Evolutionary conservation across 2,113 vertebrate species (phyloP), one percentile per base, ranked within the genome.

Genomic region (Peromyscus leucopus): DNA sequence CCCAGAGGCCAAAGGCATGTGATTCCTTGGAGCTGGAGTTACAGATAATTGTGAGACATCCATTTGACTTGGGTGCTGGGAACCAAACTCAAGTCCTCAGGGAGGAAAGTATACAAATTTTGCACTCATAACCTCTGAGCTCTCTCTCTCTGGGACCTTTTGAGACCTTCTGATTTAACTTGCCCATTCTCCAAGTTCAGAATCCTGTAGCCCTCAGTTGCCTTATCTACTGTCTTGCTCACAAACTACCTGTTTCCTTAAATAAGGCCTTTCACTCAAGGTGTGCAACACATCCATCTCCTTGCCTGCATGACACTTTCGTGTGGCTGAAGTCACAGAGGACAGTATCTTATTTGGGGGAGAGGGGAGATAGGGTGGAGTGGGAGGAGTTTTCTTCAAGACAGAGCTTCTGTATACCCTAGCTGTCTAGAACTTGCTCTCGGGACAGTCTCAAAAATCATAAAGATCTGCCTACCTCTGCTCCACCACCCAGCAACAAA

Each of bases 111-210:
- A 78, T 78, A 13, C 75, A 31, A 78, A 48, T 5, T 19, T 57
- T 82, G 79, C 33, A 57, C 51, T n/a, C 33, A 1, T 48, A 28
- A 22, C 51, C 51, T 4, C 79, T 57, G 51, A 82, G 33, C 42
- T 36, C 21, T 22, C 31, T n/a, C n/a, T 55, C 78, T 82, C 19
- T 80, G 12, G 51, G 13, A 51, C 28, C 46, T 33, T 33, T 31
- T 19, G 28, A 79, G 46, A 33, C 7, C 48, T 79, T 46, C 75
- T 55, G 48, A 79, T 55, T 79, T 79, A 79, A 55, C 48, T 65
- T 79, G 33, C 42, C 78, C 69, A 72, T 36, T 94, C 63, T 72
- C 93, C 17, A 95, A 91, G n/a, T 33, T 46, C 90, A 91, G 76
- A 95, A 28, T 51, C 28, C 87, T 84, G 57, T 42, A 17, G 24